Conservation (phyloP, 2,797 vertebrate genomes). For the Arrhamphus sclerolepis region DNA sequence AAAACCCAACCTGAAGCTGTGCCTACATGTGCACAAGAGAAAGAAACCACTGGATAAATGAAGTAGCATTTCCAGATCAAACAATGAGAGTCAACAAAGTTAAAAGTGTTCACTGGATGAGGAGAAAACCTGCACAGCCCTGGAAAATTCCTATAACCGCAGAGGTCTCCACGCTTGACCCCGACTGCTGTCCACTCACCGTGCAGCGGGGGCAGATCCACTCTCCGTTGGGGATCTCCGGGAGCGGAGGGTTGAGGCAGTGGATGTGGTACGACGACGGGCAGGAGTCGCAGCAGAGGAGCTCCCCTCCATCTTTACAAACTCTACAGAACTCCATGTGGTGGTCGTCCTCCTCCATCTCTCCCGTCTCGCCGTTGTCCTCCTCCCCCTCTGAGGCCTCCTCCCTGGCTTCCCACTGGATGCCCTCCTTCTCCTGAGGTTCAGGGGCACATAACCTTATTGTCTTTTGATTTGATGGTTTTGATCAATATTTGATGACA, state of each 20-base stretch:
- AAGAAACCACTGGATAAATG: too few relatives aligned
- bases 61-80: too few relatives aligned
- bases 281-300: constrained; percentile 96
- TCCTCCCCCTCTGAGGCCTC: constrained; percentile 90
- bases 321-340: constrained; percentile 99
- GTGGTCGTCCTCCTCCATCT: constrained; percentile 93
- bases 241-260: constrained; percentile 95
- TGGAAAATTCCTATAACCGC: too few relatives aligned
- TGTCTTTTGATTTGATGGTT: too few relatives aligned
- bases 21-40: too few relatives aligned
- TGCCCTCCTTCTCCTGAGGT: constrained; percentile 94
- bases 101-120: neutral
- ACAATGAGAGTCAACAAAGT: neutral
- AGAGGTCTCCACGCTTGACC: neutral
- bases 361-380: constrained; percentile 79
- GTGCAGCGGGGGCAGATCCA: constrained; percentile 98
- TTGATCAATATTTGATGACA: too few relatives aligned
- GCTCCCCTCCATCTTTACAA: constrained; percentile 96
- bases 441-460: neutral
- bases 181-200: constrained; percentile 74
- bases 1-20: too few relatives aligned
- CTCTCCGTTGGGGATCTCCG: constrained; percentile 97
- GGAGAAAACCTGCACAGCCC: neutral
- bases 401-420: constrained; percentile 98
- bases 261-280: constrained; percentile 98